Evolutionary conservation across 1,140 invertebrate genomes (phyloP).

Genomic region (Frieseomelitta varia): DNA sequence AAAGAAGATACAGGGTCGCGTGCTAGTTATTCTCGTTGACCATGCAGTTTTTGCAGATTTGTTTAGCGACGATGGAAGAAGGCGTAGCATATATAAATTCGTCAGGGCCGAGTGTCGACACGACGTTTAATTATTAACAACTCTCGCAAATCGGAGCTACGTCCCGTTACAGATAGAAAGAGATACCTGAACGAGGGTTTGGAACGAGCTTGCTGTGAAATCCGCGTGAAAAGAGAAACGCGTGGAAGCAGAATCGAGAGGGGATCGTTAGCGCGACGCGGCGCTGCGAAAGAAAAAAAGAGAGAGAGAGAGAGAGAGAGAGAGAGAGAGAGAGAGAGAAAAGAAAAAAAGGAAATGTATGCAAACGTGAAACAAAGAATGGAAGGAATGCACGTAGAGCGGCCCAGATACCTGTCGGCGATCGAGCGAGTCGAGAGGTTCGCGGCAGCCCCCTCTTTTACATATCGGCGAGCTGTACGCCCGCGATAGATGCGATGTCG

Average conservation of each 20-base stretch:
- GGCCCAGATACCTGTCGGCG: constrained; percentile 51
- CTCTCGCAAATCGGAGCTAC: too few species aligned
- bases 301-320: too few species aligned
- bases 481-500: constrained; percentile 65
- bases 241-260: not conserved
- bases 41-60: not conserved
- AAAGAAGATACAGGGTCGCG: not conserved
- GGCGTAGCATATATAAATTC: too few species aligned
- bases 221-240: too few species aligned
- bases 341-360: constrained; percentile 28
- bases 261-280: not conserved
- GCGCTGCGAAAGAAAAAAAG: not conserved
- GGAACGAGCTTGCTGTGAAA: too few species aligned
- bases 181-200: too few species aligned
- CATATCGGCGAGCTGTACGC: constrained; percentile 62
- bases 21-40: not conserved
- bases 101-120: too few species aligned
- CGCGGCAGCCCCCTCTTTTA: constrained; percentile 55
- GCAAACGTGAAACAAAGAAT: constrained; percentile 31
- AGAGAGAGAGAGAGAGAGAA: too few species aligned
- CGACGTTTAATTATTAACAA: too few species aligned
- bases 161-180: not conserved
- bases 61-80: not conserved
- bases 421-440: constrained; percentile 30
- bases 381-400: constrained; percentile 8